A percentile compares a stretch with the other conserved stretches of the same genome.
phyloP scores from a whole-genome alignment of 2,797 vertebrate genomes.

The Poecilia gillii region DNA sequence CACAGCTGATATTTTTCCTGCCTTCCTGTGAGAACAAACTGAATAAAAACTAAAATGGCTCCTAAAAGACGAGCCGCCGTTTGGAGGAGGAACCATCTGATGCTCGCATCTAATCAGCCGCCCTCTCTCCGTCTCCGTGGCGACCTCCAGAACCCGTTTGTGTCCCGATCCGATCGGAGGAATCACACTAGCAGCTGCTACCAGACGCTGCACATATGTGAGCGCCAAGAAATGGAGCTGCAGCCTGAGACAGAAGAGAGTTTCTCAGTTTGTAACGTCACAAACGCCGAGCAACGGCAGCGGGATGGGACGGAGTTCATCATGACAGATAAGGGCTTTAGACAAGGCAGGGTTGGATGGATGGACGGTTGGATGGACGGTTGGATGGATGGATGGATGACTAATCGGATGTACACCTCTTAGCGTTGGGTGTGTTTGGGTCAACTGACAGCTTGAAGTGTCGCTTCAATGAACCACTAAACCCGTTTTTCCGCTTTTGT shows the following conservation, averaged over 20 bases:
- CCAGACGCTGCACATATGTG: slow-evolving; percentile 25
- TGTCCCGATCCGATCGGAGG: slow-evolving; percentile 24
- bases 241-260: slow-evolving; percentile 27
- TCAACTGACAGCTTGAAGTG: slow-evolving; percentile 68
- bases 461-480: slow-evolving; percentile 61
- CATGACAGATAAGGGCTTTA: no score
- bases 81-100: not conserved
- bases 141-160: slow-evolving; percentile 49
- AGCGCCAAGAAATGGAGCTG: not conserved
- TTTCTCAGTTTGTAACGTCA: slow-evolving; percentile 16
- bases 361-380: no score
- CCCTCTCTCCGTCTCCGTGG: slow-evolving; percentile 5
- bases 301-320: no score
- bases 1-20: not conserved
- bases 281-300: not conserved
- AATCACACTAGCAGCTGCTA: slow-evolving; percentile 62
- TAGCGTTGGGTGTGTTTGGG: not conserved
- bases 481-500: no score
- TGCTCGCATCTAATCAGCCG: slow-evolving; percentile 35
- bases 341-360: no score
- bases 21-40: not conserved
- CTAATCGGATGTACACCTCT: no score
- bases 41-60: slow-evolving; percentile 7
- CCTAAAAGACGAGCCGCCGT: not conserved
- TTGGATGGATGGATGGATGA: no score